Conservation (phyloP, 2,113 vertebrate genomes). For the Malurus melanocephalus region DNA sequence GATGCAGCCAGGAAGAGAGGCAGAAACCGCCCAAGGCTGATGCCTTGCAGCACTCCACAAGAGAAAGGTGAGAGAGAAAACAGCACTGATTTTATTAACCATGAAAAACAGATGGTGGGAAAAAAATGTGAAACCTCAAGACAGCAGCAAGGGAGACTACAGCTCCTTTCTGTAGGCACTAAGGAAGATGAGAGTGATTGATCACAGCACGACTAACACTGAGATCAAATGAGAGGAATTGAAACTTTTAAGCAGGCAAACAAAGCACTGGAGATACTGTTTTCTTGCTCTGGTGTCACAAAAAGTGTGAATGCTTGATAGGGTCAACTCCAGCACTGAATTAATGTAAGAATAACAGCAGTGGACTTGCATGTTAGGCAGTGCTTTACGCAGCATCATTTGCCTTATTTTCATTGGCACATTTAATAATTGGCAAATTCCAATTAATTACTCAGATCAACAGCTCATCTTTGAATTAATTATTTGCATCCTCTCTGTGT, state of each 20-base stretch:
- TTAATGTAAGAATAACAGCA: background rate
- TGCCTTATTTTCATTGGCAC: background rate
- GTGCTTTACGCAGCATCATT: background rate
- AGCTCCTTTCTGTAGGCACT: background rate
- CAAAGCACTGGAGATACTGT: background rate
- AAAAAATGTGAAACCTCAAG: background rate
- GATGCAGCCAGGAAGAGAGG: background rate
- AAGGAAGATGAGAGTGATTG: background rate
- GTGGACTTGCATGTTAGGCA: background rate
- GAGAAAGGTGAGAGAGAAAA: background rate
- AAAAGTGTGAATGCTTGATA: background rate
- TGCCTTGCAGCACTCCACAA: background rate
- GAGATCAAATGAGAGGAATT: background rate
- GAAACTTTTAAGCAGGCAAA: background rate
- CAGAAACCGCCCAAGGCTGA: background rate
- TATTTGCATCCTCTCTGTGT: background rate
- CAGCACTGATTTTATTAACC: background rate
- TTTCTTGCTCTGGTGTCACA: background rate
- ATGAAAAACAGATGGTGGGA: background rate
- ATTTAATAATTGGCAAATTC: background rate
- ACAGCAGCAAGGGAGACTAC: background rate
- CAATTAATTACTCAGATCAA: background rate
- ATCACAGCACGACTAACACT: background rate
- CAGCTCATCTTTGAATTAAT: fast-evolving
- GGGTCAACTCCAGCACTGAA: background rate